phyloP scores from a whole-genome alignment of 2,797 vertebrate genomes.

The Myotis planiceps region DNA sequence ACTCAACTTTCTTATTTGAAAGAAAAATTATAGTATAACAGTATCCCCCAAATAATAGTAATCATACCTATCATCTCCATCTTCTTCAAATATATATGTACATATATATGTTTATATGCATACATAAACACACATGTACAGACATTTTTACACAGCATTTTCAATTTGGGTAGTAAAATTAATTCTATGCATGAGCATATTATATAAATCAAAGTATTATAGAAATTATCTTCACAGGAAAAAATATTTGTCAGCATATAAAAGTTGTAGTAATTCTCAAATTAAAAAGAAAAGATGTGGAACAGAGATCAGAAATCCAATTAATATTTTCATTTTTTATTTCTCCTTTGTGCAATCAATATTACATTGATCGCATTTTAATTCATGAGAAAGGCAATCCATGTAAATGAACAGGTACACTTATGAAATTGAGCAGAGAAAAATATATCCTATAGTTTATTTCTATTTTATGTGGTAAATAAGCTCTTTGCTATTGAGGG shows the following conservation, averaged over 20 bases:
- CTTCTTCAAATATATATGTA: not conserved
- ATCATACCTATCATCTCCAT: not conserved
- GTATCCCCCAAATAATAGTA: not conserved
- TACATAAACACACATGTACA: not conserved
- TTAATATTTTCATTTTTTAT: conserved; percentile 71
- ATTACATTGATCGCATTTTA: conserved; percentile 57
- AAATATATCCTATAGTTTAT: not conserved
- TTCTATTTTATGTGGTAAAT: conserved; percentile 30
- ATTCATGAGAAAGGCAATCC: conserved; percentile 14
- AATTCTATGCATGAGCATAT: conserved; percentile 59
- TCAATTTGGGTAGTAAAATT: conserved; percentile 44
- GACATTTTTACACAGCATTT: not conserved
- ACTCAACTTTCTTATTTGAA: not conserved
- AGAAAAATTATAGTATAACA: not conserved
- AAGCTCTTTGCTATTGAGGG: conserved; percentile 34
- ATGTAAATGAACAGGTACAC: not conserved
- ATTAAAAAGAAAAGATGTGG: conserved; percentile 69
- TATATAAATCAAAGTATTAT: conserved; percentile 36
- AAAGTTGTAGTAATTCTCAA: conserved; percentile 44
- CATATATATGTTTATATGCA: not conserved
- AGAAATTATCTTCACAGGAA: conserved; percentile 40
- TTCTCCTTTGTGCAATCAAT: conserved; percentile 38
- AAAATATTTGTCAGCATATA: conserved; percentile 10
- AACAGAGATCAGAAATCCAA: conserved; percentile 72
- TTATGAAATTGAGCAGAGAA: conserved; percentile 17